Base-by-base conservation (phyloP, 2,113 vertebrate genomes). In the Coreoperca whiteheadi region DNA sequence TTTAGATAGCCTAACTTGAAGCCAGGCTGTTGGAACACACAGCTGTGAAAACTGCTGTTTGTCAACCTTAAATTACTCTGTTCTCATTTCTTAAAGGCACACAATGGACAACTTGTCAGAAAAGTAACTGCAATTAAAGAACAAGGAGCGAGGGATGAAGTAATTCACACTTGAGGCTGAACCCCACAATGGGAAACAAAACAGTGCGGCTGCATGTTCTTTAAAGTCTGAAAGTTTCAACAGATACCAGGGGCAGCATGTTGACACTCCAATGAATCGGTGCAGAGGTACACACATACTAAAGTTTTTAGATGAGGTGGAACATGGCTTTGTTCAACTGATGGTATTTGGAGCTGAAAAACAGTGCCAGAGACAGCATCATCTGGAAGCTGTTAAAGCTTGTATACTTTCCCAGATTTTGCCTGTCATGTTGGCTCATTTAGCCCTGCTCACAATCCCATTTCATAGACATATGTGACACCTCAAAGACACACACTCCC, bases 401-500 rank as follows among this genome's bases (percentile, higher is more conserved):
- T 4, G 61, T 74, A 77, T 60, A 0, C 69, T 72, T 34, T 28
- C 50, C 69, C 78, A 82, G n/a, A 82, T 74, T 85, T 48, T 2
- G 6, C 75, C 66, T 73, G 71, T 82, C 77, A 59, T 46, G 59
- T 82, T 1, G 2, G 56, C 87, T 88, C 75, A 69, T 83, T 69
- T 77, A 74, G 76, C 28, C 51, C 34, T 18, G 0, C 65, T 84
- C 83, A n/a, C 51, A 43, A 9, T 74, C 53, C 65, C n/a, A 14
- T 73, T 65, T 60, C 84, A 72, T 69, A 87, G 73, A 8, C 75
- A 57, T 59, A 15, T 11, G 54, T 67, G 82, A 80, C 83, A 84
- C 54, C 41, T 57, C 32, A 60, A 81, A 74, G 68, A 59, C n/a
- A 2, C 41, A n/a, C 0, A 16, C 51, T 48, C 50, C 18, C 79